Evolutionary conservation across 2,113 vertebrate species (phyloP).

Genomic region (Nibea albiflora): DNA sequence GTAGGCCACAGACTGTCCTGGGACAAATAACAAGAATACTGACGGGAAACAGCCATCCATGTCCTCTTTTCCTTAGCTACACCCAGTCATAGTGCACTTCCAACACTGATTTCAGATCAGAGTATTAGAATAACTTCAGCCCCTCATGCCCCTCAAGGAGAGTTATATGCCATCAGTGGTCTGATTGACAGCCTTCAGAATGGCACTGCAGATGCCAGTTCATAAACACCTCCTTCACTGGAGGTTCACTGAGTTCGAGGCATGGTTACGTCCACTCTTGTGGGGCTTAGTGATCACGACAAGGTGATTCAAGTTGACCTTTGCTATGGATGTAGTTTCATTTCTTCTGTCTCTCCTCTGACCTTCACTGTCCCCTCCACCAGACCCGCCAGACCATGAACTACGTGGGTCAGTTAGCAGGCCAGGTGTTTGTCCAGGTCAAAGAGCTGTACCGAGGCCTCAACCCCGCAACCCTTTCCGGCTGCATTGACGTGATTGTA

Average conservation of each 20-base stretch:
- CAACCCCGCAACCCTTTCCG: constrained; percentile 94
- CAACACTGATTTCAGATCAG: constrained; percentile 9
- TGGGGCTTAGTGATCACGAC: not conserved
- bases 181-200: constrained; percentile 37
- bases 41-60: not conserved
- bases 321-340: not conserved
- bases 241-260: not conserved
- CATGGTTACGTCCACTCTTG: not conserved
- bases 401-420: constrained; percentile 96
- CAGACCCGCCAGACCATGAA: constrained; percentile 93
- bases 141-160: not conserved
- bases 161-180: not conserved
- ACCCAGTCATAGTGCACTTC: not conserved
- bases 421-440: constrained; percentile 97
- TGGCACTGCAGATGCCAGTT: not conserved
- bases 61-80: not conserved
- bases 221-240: constrained; percentile 35
- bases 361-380: not conserved
- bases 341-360: not conserved
- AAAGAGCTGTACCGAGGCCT: constrained; percentile 97
- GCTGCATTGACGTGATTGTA: constrained; percentile 97
- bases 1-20: not conserved
- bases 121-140: constrained; percentile 14
- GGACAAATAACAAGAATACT: not conserved
- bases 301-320: not conserved